phyloP scores from a whole-genome alignment of 2,113 vertebrate genomes.

The Lepisosteus osseus region DNA sequence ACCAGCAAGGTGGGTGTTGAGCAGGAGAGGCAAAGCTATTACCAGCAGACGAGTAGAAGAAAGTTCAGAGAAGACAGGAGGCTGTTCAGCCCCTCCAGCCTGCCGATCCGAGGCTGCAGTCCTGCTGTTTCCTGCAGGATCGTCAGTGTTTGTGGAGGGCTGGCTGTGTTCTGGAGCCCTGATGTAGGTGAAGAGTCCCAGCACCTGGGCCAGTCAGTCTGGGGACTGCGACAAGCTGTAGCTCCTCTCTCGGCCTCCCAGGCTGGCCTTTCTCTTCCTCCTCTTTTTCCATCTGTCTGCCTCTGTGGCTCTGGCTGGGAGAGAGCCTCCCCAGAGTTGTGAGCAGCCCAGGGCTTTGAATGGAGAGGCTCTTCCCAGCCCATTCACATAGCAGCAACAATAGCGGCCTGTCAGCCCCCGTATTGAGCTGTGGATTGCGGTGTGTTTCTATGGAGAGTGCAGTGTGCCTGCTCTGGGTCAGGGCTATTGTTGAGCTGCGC shows the following conservation, averaged over 20 bases:
- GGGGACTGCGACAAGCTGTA: too few species aligned
- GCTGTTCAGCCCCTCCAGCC: too few species aligned
- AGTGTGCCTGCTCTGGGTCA: constrained; percentile 28
- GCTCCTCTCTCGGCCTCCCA: not conserved
- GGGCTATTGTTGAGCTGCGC: constrained; percentile 28
- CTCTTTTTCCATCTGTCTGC: constrained; percentile 35
- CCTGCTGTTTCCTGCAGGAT: too few species aligned
- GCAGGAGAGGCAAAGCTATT: too few species aligned
- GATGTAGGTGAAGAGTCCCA: too few species aligned
- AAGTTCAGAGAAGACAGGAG: too few species aligned
- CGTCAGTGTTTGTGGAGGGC: too few species aligned
- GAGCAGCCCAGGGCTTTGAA: constrained; percentile 39
- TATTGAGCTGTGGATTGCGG: constrained; percentile 40
- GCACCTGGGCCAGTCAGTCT: too few species aligned
- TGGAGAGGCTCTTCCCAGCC: constrained; percentile 47
- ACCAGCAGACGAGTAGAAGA: too few species aligned
- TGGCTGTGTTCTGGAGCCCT: too few species aligned
- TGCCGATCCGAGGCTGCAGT: too few species aligned
- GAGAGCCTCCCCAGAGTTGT: constrained; percentile 43
- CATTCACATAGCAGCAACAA: constrained; percentile 43
- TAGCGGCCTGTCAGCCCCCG: constrained; percentile 36
- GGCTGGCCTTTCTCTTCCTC: not conserved
- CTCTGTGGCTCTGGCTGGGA: constrained; percentile 33
- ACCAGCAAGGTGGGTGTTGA: too few species aligned
- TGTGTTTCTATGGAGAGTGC: constrained; percentile 52